phyloP scores from a whole-genome alignment of 2,113 vertebrate species.

The Pelecanus crispus region DNA sequence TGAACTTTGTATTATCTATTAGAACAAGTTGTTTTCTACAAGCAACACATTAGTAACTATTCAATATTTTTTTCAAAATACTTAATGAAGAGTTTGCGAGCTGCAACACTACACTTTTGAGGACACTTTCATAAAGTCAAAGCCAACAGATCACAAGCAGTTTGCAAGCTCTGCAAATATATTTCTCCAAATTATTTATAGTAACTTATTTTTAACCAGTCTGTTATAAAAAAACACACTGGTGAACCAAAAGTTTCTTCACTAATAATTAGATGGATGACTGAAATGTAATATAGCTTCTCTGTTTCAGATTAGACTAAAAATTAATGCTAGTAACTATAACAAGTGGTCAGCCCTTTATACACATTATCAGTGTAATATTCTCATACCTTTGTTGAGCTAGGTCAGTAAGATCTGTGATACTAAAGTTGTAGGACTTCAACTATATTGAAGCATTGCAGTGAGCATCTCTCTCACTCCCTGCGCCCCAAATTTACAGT shows the following conservation, averaged over 20 bases:
- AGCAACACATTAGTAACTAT: background rate
- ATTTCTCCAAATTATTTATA: background rate
- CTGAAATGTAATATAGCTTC: background rate
- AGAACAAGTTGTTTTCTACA: background rate
- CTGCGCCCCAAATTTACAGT: rapidly evolving
- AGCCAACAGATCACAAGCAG: background rate
- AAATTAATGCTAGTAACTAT: background rate
- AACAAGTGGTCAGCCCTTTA: background rate
- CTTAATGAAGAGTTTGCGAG: background rate
- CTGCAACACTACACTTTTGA: background rate
- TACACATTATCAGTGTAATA: background rate
- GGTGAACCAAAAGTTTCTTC: background rate
- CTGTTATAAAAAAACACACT: background rate
- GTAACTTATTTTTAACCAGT: background rate
- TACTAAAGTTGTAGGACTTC: background rate
- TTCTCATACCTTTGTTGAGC: background rate
- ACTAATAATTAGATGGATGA: background rate
- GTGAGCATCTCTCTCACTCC: background rate
- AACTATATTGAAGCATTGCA: background rate
- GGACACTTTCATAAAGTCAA: background rate
- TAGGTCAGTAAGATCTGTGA: background rate
- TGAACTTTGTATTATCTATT: background rate
- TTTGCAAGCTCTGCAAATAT: background rate
- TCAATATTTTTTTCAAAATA: background rate
- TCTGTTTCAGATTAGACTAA: background rate